phyloP scores from a whole-genome alignment of 2,888 invertebrate genomes.

The Pheosia gnoma region DNA sequence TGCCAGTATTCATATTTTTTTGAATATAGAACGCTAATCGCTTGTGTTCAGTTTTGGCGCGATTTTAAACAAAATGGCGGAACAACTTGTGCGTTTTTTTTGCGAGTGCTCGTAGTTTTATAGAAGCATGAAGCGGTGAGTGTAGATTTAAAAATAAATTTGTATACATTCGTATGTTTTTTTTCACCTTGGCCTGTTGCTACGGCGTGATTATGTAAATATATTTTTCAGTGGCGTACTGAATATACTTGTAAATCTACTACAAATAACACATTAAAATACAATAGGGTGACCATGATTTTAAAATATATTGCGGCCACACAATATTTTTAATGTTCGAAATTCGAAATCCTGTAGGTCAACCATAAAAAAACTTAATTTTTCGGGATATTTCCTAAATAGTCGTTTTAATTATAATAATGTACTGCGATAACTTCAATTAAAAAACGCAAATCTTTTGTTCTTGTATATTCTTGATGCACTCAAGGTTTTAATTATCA shows the following conservation, averaged over 20 bases:
- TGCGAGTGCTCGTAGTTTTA: conserved; percentile 27
- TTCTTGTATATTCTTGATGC: too few species aligned
- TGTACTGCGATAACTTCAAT: too few species aligned
- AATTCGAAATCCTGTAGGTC: too few species aligned
- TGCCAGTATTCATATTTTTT: conserved; percentile 16
- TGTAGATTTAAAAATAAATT: conserved; percentile 37
- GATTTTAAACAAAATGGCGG: conserved; percentile 36
- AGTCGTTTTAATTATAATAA: too few species aligned
- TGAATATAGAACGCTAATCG: conserved; percentile 30
- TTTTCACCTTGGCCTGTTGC: conserved; percentile 7
- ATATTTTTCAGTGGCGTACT: not conserved
- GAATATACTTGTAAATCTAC: too few species aligned
- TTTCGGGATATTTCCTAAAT: too few species aligned
- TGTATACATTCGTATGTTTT: conserved; percentile 18
- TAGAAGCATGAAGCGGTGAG: conserved; percentile 34
- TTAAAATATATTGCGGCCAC: too few species aligned
- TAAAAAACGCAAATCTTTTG: too few species aligned
- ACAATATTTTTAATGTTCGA: too few species aligned
- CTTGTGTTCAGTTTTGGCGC: conserved; percentile 31
- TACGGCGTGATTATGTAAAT: conserved; percentile 3
- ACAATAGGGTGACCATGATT: too few species aligned
- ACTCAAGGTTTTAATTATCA: too few species aligned
- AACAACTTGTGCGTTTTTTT: conserved; percentile 25
- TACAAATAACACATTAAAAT: not conserved
- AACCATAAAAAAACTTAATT: too few species aligned